Evolutionary conservation across 2,797 vertebrate species (phyloP), one percentile per base, ranked within the genome.

Genomic region (Trachurus trachurus): DNA sequence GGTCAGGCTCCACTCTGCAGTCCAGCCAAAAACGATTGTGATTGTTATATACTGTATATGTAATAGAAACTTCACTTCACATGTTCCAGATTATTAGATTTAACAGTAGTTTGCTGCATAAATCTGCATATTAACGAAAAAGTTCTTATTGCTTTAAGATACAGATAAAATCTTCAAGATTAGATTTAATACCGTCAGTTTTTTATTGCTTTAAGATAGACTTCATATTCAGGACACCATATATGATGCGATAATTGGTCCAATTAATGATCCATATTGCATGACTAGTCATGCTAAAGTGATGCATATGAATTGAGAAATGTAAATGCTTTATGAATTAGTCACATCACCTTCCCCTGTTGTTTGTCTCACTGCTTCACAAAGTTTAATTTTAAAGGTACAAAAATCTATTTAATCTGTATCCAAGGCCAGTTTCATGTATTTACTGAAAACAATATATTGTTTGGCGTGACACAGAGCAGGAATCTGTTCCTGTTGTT

Each of bases 21-120:
- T 31, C 31, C 31, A 31, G 31, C 31, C 31, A 31, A 31, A 31
- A 31, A 19, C n/a, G n/a, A n/a, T n/a, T 16, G 31, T 16, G 12
- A 19, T 6, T 5, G 34, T 11, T 34, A n/a, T 10, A 5, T 58
- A 13, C 12, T 47, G 15, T 47, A 47, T 47, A 15, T 16, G 50
- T 66, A 17, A 71, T 2, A 40, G 39, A 65, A 70, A n/a, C n/a
- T n/a, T n/a, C n/a, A 54, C 10, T 1, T 37, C 44, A 52, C 7
- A 44, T 71, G 53, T 54, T 82, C 19, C 45, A 56, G 53, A 69
- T 72, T 12, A 80, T 73, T 45, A 49, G 49, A 69, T 76, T 21
- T 40, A 10, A 9, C 52, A 60, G 54, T 54, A 64, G 17, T 39
- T 67, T 39, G 37, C 31, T 60, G 64, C 64, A 78, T 67, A 29